Evolutionary conservation across 2,113 vertebrate species (phyloP).

Genomic region (Callospermophilus lateralis): DNA sequence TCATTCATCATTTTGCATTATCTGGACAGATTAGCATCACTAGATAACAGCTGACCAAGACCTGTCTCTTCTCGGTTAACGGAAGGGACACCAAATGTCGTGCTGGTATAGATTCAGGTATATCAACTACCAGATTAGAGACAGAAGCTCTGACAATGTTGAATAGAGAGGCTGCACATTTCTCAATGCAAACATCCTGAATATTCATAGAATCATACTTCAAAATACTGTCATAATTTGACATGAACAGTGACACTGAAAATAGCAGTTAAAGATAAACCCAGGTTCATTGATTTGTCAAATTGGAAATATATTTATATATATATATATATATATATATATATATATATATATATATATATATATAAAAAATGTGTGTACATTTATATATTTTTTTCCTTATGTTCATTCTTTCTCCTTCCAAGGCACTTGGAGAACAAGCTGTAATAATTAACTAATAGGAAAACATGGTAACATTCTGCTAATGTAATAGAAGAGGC

Average conservation of each 20-base stretch:
- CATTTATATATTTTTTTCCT: neutral
- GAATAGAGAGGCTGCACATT: neutral
- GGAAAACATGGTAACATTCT: neutral
- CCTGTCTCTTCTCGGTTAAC: neutral
- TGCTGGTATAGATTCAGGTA: neutral
- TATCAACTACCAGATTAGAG: neutral
- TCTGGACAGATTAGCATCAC: neutral
- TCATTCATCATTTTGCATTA: accelerated
- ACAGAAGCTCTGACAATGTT: neutral
- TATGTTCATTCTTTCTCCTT: neutral
- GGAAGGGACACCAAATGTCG: neutral
- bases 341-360: neutral
- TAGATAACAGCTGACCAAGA: neutral
- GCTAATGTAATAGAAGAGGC: neutral
- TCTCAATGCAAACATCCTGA: neutral
- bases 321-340: no score
- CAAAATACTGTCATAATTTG: conserved; percentile 3
- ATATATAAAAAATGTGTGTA: no score
- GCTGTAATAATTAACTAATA: neutral
- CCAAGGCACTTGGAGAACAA: neutral
- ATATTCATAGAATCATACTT: conserved; percentile 22
- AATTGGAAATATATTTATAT: neutral
- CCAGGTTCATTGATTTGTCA: neutral
- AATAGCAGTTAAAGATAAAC: conserved; percentile 21
- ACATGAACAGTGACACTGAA: neutral